Conservation (phyloP, 2,888 invertebrate species). For the Drosophila quasianomalipes region DNA sequence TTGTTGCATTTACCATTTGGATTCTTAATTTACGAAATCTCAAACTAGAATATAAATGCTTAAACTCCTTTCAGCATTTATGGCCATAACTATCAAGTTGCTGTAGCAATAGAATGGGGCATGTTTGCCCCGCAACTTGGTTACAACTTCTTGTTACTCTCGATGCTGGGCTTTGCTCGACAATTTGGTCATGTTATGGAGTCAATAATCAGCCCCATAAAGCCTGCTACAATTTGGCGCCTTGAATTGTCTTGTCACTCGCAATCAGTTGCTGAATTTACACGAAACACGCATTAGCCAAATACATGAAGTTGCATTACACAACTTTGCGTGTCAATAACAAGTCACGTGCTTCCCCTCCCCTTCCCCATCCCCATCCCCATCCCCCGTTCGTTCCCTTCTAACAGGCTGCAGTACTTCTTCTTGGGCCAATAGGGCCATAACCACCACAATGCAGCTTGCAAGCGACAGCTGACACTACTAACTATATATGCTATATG, state of each 20-base stretch:
- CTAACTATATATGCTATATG: constrained; percentile 1
- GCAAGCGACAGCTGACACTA: constrained; percentile 1
- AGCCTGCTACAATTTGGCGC: constrained; percentile 27
- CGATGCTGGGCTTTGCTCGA: background rate
- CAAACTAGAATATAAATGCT: too few species aligned
- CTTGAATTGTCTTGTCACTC: constrained; percentile 27
- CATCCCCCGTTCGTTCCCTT: background rate
- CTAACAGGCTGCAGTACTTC: background rate
- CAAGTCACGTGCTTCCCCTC: constrained; percentile 4
- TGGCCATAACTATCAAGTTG: background rate
- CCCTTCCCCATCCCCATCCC: background rate
- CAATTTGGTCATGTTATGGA: background rate
- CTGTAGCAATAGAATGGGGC: background rate
- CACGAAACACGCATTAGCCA: constrained; percentile 61
- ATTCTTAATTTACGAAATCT: background rate
- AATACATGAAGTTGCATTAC: constrained; percentile 45
- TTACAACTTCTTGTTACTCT: background rate
- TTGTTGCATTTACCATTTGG: background rate
- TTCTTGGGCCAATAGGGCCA: constrained; percentile 44
- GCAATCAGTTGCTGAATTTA: constrained; percentile 34
- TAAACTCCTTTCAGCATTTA: background rate
- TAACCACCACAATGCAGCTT: constrained; percentile 60
- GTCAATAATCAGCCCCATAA: constrained; percentile 6
- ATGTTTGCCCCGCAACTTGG: background rate
- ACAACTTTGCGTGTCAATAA: constrained; percentile 46